Percentiles rank a stretch among this genome's conserved stretches.
Evolutionary conservation across 1,140 invertebrate species (phyloP).

Genomic region (Aphaenogaster rudis): DNA sequence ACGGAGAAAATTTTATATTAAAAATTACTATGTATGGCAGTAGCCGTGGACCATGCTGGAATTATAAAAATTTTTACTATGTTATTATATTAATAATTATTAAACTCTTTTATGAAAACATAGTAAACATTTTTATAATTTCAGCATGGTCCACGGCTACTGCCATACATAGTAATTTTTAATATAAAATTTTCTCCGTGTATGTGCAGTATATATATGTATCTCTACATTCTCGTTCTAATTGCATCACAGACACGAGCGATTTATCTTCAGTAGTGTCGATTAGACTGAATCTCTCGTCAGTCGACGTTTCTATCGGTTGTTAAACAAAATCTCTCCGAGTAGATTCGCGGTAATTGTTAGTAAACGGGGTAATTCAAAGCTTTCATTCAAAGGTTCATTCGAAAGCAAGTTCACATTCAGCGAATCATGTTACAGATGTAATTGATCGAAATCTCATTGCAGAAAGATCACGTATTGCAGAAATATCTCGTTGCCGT

Average conservation of each 20-base stretch:
- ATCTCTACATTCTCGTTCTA: background rate
- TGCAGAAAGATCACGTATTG: conserved; percentile 5
- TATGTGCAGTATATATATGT: background rate
- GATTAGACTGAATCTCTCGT: conserved; percentile 25
- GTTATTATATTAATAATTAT: too few relatives aligned
- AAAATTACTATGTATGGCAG: too few relatives aligned
- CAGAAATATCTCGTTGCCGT: background rate
- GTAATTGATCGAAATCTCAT: conserved; percentile 17
- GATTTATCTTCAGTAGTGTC: conserved; percentile 1
- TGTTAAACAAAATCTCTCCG: conserved; percentile 15
- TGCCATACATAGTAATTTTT: too few relatives aligned
- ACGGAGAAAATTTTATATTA: too few relatives aligned
- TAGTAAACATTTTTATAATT: too few relatives aligned
- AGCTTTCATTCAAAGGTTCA: background rate
- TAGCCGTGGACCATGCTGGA: too few relatives aligned
- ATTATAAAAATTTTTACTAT: too few relatives aligned
- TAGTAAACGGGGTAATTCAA: conserved; percentile 17
- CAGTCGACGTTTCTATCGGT: background rate
- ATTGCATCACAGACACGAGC: background rate
- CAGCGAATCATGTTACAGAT: background rate
- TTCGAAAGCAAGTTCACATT: conserved; percentile 2
- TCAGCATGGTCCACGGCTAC: too few relatives aligned
- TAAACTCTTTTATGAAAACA: too few relatives aligned
- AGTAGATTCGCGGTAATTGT: background rate
- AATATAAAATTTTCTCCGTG: too few relatives aligned